Conservation (phyloP, 2,888 invertebrate species). For the Steinernema scapterisci region DNA sequence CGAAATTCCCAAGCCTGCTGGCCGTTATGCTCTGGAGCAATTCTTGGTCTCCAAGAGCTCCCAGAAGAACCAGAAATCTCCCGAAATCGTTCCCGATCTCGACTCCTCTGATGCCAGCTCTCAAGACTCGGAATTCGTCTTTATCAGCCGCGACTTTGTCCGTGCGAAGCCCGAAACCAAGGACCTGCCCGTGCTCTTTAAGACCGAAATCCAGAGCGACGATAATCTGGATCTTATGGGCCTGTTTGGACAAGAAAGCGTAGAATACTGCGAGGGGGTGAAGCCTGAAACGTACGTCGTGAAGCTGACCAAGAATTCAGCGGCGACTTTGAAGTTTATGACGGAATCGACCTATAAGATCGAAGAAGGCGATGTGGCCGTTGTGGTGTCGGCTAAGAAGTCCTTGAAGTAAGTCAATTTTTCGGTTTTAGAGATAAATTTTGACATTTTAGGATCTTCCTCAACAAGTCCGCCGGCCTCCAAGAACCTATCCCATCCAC, state of each 20-base stretch:
- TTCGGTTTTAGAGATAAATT: neutral
- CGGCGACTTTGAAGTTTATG: neutral
- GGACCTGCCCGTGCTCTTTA: neutral
- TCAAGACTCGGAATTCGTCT: neutral
- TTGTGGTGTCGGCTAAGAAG: neutral
- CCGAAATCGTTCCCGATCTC: neutral
- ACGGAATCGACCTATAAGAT: neutral
- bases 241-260: conserved; percentile 10
- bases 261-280: neutral
- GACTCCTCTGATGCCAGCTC: too few species aligned
- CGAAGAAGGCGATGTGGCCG: neutral
- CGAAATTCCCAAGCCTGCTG: neutral
- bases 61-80: neutral
- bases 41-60: neutral
- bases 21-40: neutral
- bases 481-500: neutral
- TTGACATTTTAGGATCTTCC: neutral
- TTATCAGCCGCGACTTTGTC: neutral
- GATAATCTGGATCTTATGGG: neutral
- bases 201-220: neutral
- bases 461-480: neutral
- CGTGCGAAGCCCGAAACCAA: too few species aligned
- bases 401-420: neutral
- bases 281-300: neutral
- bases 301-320: neutral